These are phyloP conservation scores for Lanistes nyassanus DNA, from an alignment of 1,140 invertebrate species.

Conservation along the genomic window DNA sequence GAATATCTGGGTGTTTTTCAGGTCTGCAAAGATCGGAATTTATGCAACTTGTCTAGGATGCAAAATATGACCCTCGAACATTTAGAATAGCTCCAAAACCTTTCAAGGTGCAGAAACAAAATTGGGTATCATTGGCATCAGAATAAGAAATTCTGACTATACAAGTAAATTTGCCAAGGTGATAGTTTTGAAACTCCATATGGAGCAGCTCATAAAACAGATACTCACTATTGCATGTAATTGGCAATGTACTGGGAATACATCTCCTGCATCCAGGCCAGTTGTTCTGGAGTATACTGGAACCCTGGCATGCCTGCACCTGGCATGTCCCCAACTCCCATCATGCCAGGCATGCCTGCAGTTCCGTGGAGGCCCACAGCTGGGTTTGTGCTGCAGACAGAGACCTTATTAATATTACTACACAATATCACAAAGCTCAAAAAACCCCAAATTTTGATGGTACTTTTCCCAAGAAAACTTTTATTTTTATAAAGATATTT, in stretches of 20 bases:
- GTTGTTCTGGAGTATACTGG: conserved; percentile 68
- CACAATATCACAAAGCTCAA: background rate
- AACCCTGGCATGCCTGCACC: background rate
- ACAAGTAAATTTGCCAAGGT: too few species aligned
- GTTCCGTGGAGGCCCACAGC: background rate
- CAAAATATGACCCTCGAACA: too few species aligned
- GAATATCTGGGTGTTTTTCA: too few species aligned
- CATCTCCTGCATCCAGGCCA: conserved; percentile 83
- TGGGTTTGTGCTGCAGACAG: conserved; percentile 4
- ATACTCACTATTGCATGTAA: conserved; percentile 76
- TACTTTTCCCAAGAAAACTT: background rate
- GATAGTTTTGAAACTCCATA: too few species aligned
- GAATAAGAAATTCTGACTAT: too few species aligned
- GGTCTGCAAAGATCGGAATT: too few species aligned
- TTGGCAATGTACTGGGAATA: conserved; percentile 87
- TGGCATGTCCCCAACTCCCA: background rate
- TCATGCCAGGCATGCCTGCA: background rate
- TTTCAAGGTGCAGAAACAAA: too few species aligned
- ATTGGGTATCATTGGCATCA: too few species aligned
- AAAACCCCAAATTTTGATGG: background rate
- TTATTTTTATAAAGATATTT: background rate
- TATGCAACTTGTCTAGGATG: background rate
- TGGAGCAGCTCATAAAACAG: too few species aligned
- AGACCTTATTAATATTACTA: background rate
- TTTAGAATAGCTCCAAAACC: too few species aligned